Evolutionary conservation across 2,113 vertebrate genomes (phyloP).

Genomic region (Malurus cyaneus): DNA sequence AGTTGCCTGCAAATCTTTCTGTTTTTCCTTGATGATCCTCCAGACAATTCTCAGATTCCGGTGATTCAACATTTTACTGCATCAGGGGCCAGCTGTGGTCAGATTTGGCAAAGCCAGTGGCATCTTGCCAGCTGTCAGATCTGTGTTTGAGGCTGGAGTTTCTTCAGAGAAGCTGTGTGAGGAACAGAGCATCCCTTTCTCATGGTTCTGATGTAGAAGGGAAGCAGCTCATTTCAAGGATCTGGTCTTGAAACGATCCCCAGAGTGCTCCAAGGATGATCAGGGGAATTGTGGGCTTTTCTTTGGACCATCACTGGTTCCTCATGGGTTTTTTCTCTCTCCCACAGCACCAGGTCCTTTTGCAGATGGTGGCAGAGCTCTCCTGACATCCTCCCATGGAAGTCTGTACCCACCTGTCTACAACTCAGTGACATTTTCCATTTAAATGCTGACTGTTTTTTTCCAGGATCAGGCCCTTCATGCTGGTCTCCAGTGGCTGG

Average conservation of each 20-base stretch:
- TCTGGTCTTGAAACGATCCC: background rate
- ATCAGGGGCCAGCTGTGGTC: background rate
- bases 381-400: background rate
- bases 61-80: background rate
- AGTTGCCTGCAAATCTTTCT: background rate
- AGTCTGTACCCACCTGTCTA: background rate
- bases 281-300: background rate
- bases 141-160: background rate
- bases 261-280: background rate
- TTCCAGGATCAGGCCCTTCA: background rate
- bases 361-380: background rate
- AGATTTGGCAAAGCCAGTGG: background rate
- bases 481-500: background rate
- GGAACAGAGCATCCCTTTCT: background rate
- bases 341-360: background rate
- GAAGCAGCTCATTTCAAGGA: background rate
- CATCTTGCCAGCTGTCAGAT: background rate
- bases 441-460: background rate
- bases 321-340: background rate
- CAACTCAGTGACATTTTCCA: background rate
- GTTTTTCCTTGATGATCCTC: background rate
- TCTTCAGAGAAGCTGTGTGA: background rate
- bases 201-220: background rate
- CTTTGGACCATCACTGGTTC: background rate
- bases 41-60: background rate